Base-by-base conservation (phyloP, 2,888 invertebrate species). In the Hirtodrosophila histrioides region DNA sequence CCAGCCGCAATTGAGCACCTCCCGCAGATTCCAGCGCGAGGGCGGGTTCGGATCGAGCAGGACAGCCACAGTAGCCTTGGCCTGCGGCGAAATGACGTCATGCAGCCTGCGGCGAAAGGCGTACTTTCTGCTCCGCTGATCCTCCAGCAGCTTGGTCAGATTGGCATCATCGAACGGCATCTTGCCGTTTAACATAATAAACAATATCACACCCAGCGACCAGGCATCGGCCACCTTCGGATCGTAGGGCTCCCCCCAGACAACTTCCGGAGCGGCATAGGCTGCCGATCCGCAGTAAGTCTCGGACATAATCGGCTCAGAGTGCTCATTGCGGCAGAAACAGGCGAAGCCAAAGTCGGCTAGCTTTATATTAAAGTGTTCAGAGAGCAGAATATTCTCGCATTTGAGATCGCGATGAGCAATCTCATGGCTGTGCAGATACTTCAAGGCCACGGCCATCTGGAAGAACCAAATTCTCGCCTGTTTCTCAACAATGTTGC, bases 231-330 rank as follows among this genome's bases (percentile, higher is more conserved):
- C 96, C 69, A 96, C 91, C 91, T 96, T 96, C 0, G 97, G 97
- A 91, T 97, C 96, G 91, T 97, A 97, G 0, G 97, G 96, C 3
- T 95, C 95, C 1, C 97, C 97, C 88, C 95, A 95, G 43, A 98
- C 96, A 11, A 98, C 96, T 92, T 99, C 98, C 0, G 98, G 98
- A 0, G 98, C 97, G 1, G 98, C 98, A 91, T 99, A 99, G 0
- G 98, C 98, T 2, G 98, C 97, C 4, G 98, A 98, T 12, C 98
- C 98, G 90, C 98, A 98, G 88, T 96, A 98, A 0, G 98, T 98
- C 89, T 95, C 94, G 84, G 98, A 98, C 58, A 97, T 93, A 4
- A 96, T 94, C 31, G 95, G 93, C 49, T 95, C 93, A 44, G 96
- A 96, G 40, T 93, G 94, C 2, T 93, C 92, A 12, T 93, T 93